Percentiles rank a stretch among this genome's conserved stretches.
Evolutionary conservation across 2,113 vertebrate genomes (phyloP).

Genomic region (Leptobrachium leishanense): DNA sequence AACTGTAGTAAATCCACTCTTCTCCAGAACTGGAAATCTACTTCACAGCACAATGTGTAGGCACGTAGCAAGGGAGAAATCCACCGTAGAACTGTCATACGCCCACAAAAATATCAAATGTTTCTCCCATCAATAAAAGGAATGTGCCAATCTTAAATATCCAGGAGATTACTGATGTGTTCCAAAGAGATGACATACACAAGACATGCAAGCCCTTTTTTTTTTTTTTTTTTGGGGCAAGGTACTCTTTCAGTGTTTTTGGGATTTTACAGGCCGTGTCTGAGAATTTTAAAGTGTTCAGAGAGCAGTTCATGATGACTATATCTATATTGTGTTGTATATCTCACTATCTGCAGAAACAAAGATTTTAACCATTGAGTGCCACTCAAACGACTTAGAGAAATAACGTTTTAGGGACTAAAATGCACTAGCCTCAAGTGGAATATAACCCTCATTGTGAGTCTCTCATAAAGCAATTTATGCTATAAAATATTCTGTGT

Average conservation of each 20-base stretch:
- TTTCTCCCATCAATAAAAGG: too few species aligned
- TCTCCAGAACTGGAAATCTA: conserved; percentile 5
- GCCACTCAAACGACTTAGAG: background rate
- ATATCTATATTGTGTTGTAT: background rate
- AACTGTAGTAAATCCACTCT: background rate
- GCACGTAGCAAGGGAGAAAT: conserved; percentile 30
- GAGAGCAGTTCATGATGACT: background rate
- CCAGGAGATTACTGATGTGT: too few species aligned
- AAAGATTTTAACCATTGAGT: background rate
- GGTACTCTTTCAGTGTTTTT: background rate
- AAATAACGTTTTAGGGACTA: background rate
- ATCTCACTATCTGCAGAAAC: background rate
- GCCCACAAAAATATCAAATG: background rate
- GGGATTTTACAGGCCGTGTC: too few species aligned
- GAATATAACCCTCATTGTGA: background rate
- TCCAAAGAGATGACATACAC: too few species aligned
- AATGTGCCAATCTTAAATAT: too few species aligned
- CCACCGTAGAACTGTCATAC: conserved; percentile 4
- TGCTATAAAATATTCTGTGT: too few species aligned
- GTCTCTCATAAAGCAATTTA: background rate
- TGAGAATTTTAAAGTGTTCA: background rate
- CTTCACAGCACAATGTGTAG: conserved; percentile 10
- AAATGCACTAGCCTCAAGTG: background rate
- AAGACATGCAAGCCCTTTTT: too few species aligned
- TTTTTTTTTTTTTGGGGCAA: background rate